Evolutionary conservation across 2,797 vertebrate species (phyloP).

Genomic region (Micropoecilia bifurca): DNA sequence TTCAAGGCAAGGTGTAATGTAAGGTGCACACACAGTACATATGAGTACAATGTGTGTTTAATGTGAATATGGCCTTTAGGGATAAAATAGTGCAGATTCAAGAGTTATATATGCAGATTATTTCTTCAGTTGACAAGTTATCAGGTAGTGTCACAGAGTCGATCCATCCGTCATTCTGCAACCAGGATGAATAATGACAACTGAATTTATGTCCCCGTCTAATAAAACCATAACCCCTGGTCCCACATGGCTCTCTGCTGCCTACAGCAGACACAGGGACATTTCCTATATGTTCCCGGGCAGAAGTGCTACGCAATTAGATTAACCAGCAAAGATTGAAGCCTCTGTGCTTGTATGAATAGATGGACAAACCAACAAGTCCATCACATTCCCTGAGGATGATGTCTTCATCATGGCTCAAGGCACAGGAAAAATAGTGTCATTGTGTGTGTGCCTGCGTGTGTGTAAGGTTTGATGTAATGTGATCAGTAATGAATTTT

Average conservation of each 20-base stretch:
- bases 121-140: constrained; percentile 20
- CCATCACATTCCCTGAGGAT: constrained; percentile 71
- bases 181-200: constrained; percentile 3
- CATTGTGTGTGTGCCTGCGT: constrained; percentile 55
- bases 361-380: constrained; percentile 61
- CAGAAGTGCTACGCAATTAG: constrained; percentile 66
- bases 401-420: constrained; percentile 89
- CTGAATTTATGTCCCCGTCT: background rate
- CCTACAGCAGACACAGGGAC: constrained; percentile 31
- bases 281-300: constrained; percentile 48
- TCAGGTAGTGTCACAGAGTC: constrained; percentile 17
- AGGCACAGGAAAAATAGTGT: constrained; percentile 39
- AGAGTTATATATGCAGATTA: background rate
- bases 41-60: background rate
- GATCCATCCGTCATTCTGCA: constrained; percentile 3
- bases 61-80: background rate
- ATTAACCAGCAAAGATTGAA: constrained; percentile 65
- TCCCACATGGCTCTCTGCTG: constrained; percentile 13
- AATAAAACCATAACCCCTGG: constrained; percentile 15
- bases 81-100: background rate
- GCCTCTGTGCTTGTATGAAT: constrained; percentile 63
- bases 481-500: constrained; percentile 99
- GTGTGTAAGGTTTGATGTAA: constrained; percentile 93
- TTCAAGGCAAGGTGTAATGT: background rate
- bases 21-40: background rate